Percentiles rank a stretch among this genome's conserved stretches.
phyloP scores from a whole-genome alignment of 2,888 invertebrate species.

The Cantharis rustica region DNA sequence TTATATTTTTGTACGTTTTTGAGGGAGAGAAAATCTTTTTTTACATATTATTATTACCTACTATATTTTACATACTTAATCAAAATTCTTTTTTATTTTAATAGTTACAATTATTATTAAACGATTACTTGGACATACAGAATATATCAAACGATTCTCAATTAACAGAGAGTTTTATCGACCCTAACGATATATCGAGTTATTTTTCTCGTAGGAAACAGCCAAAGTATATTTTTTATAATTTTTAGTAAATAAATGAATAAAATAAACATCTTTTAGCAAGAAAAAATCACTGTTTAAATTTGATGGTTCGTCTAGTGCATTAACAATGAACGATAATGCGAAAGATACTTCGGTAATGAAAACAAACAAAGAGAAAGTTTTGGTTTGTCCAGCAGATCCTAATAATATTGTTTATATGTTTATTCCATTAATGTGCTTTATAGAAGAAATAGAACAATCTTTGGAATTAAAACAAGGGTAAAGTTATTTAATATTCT shows the following conservation, averaged over 20 bases:
- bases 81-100: conserved; percentile 35
- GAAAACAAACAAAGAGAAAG: conserved; percentile 56
- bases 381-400: conserved; percentile 77
- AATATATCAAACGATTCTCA: conserved; percentile 70
- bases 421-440: conserved; percentile 80
- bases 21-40: not conserved
- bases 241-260: conserved; percentile 4
- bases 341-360: conserved; percentile 39
- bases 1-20: not conserved
- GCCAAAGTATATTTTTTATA: conserved; percentile 47
- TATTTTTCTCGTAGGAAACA: conserved; percentile 61
- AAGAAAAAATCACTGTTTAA: conserved; percentile 68
- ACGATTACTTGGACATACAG: conserved; percentile 86
- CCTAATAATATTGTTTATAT: conserved; percentile 76
- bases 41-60: not conserved
- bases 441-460: conserved; percentile 83
- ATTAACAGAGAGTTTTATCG: conserved; percentile 49
- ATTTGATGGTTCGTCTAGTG: conserved; percentile 67
- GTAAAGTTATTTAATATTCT: conserved; percentile 48
- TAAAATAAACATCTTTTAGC: conserved; percentile 46
- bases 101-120: conserved; percentile 82
- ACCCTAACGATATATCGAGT: conserved; percentile 61
- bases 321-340: conserved; percentile 49
- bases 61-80: conserved; percentile 14
- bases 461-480: conserved; percentile 61